Evolutionary conservation across 2,888 invertebrate species (phyloP), one percentile per base, ranked within the genome.

Genomic region (Rutpela maculata): DNA sequence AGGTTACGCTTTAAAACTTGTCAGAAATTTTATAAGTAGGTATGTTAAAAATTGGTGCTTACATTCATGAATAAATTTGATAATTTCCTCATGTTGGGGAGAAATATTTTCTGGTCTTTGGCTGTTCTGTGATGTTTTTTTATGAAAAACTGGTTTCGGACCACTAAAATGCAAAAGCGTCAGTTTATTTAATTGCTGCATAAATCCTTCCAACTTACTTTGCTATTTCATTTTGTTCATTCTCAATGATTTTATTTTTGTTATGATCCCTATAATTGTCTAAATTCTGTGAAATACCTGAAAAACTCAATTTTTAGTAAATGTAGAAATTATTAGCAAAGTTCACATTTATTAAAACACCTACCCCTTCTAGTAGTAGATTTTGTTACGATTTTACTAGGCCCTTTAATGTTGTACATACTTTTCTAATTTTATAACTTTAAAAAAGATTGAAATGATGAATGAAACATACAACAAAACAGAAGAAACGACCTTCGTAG

Each of bases 361-460:
- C 76, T 85, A 88, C 89, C 88, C 86, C 96, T 95, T 92, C 96
- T 92, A 87, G 96, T 92, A 83, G 96, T 92, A 83, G 96, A 95
- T 92, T 96, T 96, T 80, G 96, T 95, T 86, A 95, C 95, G 89
- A 96, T 95, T 92, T 96, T 96, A 91, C 95, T 96, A 81, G 96
- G 96, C 81, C 96, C 95, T 91, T 96, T 96, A 87, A 96, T 94
- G 88, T 96, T 96, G 92, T 96, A 96, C 96, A 96, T 96, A 17
- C 12, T 59, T 38, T 31, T 35, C 1, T 22, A 67, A 26, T 35
- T 43, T 31, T 35, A 38, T 15, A 71, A 57, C 19, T 26, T 65
- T 26, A 22, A 22, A 59, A 78, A 73, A 67, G 70, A 70, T 18
- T 55, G 56, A 76, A 74, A 74, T 57, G 18, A 22, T 18, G 31